phyloP scores from a whole-genome alignment of 2,113 vertebrate species.

The Microtus ochrogaster region DNA sequence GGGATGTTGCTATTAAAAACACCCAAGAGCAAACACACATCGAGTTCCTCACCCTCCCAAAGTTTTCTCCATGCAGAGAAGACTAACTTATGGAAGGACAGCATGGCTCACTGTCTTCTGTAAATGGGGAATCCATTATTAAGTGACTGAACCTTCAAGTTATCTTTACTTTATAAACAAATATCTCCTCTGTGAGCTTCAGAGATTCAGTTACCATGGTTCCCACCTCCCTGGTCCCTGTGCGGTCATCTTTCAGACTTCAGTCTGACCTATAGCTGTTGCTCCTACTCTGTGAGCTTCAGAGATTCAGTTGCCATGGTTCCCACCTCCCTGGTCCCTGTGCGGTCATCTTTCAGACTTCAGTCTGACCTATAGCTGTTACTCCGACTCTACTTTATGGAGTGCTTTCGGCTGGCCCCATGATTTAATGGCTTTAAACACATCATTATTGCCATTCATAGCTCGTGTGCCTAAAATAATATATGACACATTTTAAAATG shows the following conservation, averaged over 20 bases:
- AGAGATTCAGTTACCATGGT: slow-evolving; percentile 70
- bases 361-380: slow-evolving; percentile 58
- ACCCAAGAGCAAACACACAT: neutral
- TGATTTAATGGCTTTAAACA: slow-evolving; percentile 79
- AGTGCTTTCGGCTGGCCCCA: slow-evolving; percentile 70
- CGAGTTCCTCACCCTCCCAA: neutral
- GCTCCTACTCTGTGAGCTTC: slow-evolving; percentile 51
- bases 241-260: slow-evolving; percentile 73
- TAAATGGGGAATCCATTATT: slow-evolving; percentile 9
- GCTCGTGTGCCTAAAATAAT: slow-evolving; percentile 78
- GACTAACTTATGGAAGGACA: neutral
- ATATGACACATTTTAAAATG: slow-evolving; percentile 81
- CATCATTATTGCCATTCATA: slow-evolving; percentile 80
- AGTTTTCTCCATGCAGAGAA: neutral
- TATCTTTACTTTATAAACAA: slow-evolving; percentile 49
- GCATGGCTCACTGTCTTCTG: neutral
- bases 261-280: slow-evolving; percentile 58
- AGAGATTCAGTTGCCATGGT: slow-evolving; percentile 70
- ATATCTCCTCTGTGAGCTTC: slow-evolving; percentile 23
- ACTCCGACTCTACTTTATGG: slow-evolving; percentile 65
- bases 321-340: slow-evolving; percentile 60
- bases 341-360: slow-evolving; percentile 73
- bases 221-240: slow-evolving; percentile 60
- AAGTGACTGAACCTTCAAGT: neutral
- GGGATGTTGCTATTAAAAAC: neutral